A percentile compares a stretch with the other conserved stretches of the same genome.
Evolutionary conservation across 2,888 invertebrate genomes (phyloP).

Genomic region (Drosophila meridiana): DNA sequence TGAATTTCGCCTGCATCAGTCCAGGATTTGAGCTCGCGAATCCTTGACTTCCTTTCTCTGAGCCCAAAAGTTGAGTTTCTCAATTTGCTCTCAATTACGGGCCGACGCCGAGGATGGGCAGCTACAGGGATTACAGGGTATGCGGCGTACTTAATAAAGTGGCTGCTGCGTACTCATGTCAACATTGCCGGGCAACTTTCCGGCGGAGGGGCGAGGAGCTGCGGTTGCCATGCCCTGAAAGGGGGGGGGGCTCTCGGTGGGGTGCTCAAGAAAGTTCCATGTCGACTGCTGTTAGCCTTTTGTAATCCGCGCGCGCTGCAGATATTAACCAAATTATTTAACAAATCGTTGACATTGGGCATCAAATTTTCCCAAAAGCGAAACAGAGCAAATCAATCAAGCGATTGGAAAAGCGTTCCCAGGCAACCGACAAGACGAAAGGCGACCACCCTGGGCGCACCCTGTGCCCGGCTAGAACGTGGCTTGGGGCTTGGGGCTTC

Average conservation of each 20-base stretch:
- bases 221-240: neutral
- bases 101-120: neutral
- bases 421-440: slow-evolving; percentile 1
- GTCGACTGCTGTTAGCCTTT: slow-evolving; percentile 41
- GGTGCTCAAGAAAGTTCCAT: slow-evolving; percentile 38
- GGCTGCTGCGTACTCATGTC: neutral
- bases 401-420: slow-evolving; percentile 45
- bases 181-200: slow-evolving; percentile 4
- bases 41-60: neutral
- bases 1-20: no score
- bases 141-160: slow-evolving; percentile 15
- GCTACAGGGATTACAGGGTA: slow-evolving; percentile 11
- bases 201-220: neutral
- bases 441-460: slow-evolving; percentile 67
- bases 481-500: slow-evolving; percentile 15
- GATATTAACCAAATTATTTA: slow-evolving; percentile 60
- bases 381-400: slow-evolving; percentile 64
- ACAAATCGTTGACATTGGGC: slow-evolving; percentile 49
- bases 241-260: slow-evolving; percentile 17
- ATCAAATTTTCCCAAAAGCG: slow-evolving; percentile 1
- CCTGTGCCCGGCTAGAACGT: slow-evolving; percentile 25
- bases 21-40: neutral
- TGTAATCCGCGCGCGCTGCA: slow-evolving; percentile 48
- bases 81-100: slow-evolving; percentile 14
- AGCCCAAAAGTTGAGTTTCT: neutral